Conservation (phyloP, 2,888 invertebrate species). For the Oscheius sp. region DNA sequence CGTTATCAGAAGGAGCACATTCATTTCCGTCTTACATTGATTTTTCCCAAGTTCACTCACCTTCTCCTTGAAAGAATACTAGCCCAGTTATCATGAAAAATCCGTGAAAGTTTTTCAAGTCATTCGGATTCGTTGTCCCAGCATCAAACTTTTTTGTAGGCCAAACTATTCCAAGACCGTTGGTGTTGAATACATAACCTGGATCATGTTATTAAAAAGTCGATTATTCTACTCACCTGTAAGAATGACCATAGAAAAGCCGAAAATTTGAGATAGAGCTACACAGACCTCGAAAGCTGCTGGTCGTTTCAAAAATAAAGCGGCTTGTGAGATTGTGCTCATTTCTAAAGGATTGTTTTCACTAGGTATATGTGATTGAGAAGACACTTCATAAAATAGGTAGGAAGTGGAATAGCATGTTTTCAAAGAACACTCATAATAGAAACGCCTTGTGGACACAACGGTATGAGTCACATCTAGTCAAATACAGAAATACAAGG, state of each 20-base stretch:
- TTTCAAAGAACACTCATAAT: constrained; percentile 7
- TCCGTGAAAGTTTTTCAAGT: constrained; percentile 48
- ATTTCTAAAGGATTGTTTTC: constrained; percentile 10
- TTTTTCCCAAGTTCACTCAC: constrained; percentile 37
- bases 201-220: background rate
- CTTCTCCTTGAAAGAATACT: constrained; percentile 69
- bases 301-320: constrained; percentile 19
- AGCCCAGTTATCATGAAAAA: constrained; percentile 60
- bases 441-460: constrained; percentile 15
- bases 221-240: constrained; percentile 42
- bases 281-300: constrained; percentile 45
- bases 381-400: background rate
- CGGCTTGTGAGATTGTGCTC: constrained; percentile 1
- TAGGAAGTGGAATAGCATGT: constrained; percentile 2
- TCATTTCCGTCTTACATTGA: background rate
- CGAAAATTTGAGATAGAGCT: constrained; percentile 55
- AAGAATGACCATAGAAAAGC: constrained; percentile 50
- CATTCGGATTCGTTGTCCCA: background rate
- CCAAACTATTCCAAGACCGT: constrained; percentile 45
- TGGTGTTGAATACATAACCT: constrained; percentile 52
- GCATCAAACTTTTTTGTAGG: constrained; percentile 28
- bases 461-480: constrained; percentile 22
- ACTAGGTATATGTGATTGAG: background rate
- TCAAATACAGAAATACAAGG: constrained; percentile 26
- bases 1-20: background rate